These are phyloP conservation scores for Gymnogyps californianus DNA, from an alignment of 2,113 vertebrate genomes.

Conservation along the genomic window DNA sequence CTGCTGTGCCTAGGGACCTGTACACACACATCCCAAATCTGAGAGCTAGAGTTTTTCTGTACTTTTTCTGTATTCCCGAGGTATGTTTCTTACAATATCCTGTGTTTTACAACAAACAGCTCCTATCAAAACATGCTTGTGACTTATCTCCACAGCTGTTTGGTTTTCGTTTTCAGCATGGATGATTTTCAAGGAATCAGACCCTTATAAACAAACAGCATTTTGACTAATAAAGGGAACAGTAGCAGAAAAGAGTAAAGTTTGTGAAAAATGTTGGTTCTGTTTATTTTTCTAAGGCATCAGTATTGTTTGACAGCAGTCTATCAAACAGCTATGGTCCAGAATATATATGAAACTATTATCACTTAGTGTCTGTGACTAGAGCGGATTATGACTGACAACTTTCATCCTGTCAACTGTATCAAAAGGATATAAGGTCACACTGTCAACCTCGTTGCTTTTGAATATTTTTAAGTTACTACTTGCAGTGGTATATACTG, in stretches of 20 bases:
- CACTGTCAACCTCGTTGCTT: not conserved
- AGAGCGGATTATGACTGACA: not conserved
- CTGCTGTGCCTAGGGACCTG: not conserved
- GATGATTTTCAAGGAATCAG: not conserved
- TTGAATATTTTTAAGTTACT: not conserved
- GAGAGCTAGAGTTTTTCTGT: not conserved
- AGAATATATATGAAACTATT: not conserved
- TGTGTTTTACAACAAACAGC: not conserved
- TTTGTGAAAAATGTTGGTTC: not conserved
- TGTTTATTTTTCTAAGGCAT: not conserved
- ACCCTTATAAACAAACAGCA: not conserved
- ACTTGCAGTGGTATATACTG: not conserved
- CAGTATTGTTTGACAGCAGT: not conserved
- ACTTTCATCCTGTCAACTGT: not conserved
- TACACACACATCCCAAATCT: not conserved
- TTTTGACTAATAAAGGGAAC: not conserved
- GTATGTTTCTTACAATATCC: not conserved
- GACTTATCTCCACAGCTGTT: not conserved
- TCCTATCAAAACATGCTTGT: not conserved
- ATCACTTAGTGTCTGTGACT: not conserved
- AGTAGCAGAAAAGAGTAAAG: not conserved
- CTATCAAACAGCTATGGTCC: not conserved
- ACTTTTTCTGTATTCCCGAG: fast-evolving
- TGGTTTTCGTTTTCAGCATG: not conserved
- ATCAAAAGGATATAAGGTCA: not conserved